These are phyloP conservation scores for Oceanodroma tethys DNA, from an alignment of 2,113 vertebrate genomes.

Conservation along the genomic window DNA sequence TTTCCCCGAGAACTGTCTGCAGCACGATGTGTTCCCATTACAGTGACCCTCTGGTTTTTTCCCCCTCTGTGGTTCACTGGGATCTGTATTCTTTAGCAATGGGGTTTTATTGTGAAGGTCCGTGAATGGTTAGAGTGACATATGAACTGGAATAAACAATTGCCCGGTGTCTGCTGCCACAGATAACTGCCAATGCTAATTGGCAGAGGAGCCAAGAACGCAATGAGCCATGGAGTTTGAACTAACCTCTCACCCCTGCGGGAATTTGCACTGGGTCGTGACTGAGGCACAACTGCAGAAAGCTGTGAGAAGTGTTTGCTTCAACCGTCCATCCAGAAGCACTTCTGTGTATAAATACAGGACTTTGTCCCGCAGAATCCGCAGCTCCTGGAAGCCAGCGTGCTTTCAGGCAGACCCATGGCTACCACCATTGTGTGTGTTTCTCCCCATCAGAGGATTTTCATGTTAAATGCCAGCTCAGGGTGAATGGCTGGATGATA, in stretches of 20 bases:
- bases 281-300: background rate
- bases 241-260: background rate
- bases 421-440: background rate
- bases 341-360: background rate
- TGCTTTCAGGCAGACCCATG: background rate
- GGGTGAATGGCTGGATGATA: background rate
- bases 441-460: background rate
- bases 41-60: background rate
- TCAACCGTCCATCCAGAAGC: background rate
- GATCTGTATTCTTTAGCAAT: background rate
- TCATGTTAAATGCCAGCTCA: background rate
- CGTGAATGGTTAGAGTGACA: background rate
- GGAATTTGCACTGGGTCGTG: background rate
- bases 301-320: background rate
- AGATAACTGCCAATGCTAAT: background rate
- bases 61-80: background rate
- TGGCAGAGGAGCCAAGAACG: background rate
- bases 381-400: background rate
- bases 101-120: background rate
- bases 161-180: background rate
- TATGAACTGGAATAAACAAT: background rate
- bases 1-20: background rate
- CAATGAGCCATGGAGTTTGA: background rate
- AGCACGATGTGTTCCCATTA: accelerated
- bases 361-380: background rate